Evolutionary conservation across 64 coral and sea anemone species (phyloP), one percentile per base, ranked within the genome.

Genomic region (Platygyra sinensis): DNA sequence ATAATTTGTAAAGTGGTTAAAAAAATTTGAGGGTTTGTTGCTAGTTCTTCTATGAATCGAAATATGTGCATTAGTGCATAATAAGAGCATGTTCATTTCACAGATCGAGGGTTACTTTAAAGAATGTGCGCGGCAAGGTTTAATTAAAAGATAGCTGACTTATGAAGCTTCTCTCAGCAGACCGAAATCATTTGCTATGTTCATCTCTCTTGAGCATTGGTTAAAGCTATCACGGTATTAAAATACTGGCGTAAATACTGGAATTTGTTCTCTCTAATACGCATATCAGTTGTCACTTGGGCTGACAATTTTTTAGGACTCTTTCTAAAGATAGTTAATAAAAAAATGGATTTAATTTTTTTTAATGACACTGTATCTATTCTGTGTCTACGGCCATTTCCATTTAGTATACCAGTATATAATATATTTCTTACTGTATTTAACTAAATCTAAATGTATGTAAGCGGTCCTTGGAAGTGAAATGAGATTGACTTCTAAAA

Each of bases 121-220:
- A n/a, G 10, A 85, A 85, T 72, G 10, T 19, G 7, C 81, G 81
- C 22, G n/a, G n/a, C n/a, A 85, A 85, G 30, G 22, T 24, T 24
- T 72, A 27, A 85, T 82, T 82, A 65, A 82, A 65, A 30, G 12
- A n/a, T n/a, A n/a, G n/a, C 19, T 65, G 52, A 54, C 78, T 80
- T 62, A 12, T 69, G 27, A 69, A 69, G 65, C 65, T 22, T 69
- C n/a, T 69, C 24, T 27, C 8, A 11, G 65, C 25, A 27, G 65
- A 69, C 10, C 27, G 11, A 69, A n/a, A 27, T 22, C 65, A 27
- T 10, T 2, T 27, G 25, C 25, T 10, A 10, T 25, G 65, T 69
- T 10, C 25, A 24, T 8, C 10, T 69, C 65, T 27, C 65, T 69
- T 28, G 65, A 69, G 65, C 42, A 46, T 8, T 46, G 42, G 42